Conservation (phyloP, 2,113 vertebrate genomes). For the Alethe diademata region DNA sequence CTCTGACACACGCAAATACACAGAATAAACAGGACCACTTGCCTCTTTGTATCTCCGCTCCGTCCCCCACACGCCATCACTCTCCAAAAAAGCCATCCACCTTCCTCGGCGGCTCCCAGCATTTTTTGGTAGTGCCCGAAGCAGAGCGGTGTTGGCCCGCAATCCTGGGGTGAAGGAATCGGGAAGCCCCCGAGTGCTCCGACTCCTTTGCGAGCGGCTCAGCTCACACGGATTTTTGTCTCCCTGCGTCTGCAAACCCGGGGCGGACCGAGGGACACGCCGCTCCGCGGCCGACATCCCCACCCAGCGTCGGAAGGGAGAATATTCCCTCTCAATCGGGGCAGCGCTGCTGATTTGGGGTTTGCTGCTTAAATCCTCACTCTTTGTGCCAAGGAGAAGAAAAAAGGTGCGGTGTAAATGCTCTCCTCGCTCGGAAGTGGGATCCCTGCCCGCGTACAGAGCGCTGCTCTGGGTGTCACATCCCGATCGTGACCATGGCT, state of each 20-base stretch:
- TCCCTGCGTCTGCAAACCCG: not conserved
- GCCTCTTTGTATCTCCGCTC: slow-evolving; percentile 32
- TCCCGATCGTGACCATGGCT: fast-evolving
- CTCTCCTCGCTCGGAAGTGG: not conserved
- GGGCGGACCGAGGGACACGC: not conserved
- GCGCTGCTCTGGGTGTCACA: not conserved
- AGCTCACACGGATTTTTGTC: not conserved
- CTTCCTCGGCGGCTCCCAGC: fast-evolving
- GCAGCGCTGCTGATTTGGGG: fast-evolving
- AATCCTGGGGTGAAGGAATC: not conserved
- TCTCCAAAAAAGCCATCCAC: not conserved
- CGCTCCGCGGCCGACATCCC: not conserved
- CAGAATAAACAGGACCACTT: slow-evolving; percentile 69
- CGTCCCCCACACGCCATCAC: fast-evolving
- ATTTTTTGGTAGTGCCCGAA: fast-evolving
- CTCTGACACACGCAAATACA: slow-evolving; percentile 39
- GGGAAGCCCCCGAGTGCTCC: not conserved
- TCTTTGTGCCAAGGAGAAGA: not conserved
- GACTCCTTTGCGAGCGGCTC: not conserved
- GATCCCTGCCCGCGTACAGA: not conserved
- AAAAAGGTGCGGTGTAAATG: fast-evolving
- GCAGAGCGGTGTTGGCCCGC: not conserved
- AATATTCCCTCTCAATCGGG: not conserved
- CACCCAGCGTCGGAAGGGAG: not conserved
- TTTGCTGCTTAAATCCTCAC: not conserved